Evolutionary conservation across 2,797 vertebrate species (phyloP), one percentile per base, ranked within the genome.

Genomic region (Acanthornis magna): DNA sequence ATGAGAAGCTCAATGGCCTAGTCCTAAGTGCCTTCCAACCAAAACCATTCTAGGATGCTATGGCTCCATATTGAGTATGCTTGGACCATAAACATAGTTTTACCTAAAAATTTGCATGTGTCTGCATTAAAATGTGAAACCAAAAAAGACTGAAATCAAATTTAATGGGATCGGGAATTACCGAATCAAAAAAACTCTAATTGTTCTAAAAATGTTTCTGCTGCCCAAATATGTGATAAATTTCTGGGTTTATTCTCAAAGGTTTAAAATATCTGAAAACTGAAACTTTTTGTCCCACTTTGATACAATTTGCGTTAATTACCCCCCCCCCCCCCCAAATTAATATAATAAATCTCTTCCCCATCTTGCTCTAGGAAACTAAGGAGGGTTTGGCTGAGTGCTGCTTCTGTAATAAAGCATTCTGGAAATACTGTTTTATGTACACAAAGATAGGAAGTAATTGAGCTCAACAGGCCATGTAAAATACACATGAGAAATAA

Each of bases 401-500:
- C 55, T 91, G 55, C 58, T 86, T 88, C 77, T 66, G 22, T 62
- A 76, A 48, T 68, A 68, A 94, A 78, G 47, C 48, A 27, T 96
- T 78, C 50, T 91, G 54, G 63, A 95, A 91, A 57, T 76, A 53
- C 15, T 54, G 10, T 19, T 93, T 79, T 93, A 71, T 85, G 67
- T 75, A 93, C 86, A 72, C 38, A 67, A 88, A 88, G 63, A 82
- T 82, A 50, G 9, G 71, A 93, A 89, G 71, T 79, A 91, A 91
- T 94, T 82, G 84, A 93, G 74, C 83, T 94, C 88, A 95, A 79
- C 86, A 92, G 74, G 71, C 86, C 71, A 53, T 81, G 48, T 93
- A 71, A 95, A 92, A 95, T 85, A 85, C 92, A 91, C 84, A 58
- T 60, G 84, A 96, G 92, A 95, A 94, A 93, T 95, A 94, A 90